Percentiles rank a stretch among this genome's conserved stretches.
Conservation (phyloP, 2,113 vertebrate species). For the Oryzias celebensis region DNA sequence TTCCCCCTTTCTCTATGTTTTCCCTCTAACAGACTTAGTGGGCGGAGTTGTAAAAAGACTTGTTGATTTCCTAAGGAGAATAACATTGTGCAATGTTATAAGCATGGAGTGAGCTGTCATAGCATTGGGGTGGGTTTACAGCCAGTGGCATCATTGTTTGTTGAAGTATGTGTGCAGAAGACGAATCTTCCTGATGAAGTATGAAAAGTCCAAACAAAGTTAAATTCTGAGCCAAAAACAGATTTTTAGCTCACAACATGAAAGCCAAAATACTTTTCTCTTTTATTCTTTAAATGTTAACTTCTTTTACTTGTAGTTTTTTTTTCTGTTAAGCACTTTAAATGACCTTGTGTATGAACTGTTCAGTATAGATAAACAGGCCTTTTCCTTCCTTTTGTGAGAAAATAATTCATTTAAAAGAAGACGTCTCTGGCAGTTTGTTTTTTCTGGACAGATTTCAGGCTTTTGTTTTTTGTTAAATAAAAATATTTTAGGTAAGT, state of each 20-base stretch:
- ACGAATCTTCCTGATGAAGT: background rate
- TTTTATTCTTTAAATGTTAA: background rate
- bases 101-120: conserved; percentile 53
- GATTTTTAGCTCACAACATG: too few relatives aligned
- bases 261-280: background rate
- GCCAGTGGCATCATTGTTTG: conserved; percentile 48
- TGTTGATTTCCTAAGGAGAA: conserved; percentile 59
- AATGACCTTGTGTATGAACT: too few relatives aligned
- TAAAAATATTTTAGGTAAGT: too few relatives aligned
- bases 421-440: conserved; percentile 29
- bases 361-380: too few relatives aligned
- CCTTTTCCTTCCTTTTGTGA: too few relatives aligned
- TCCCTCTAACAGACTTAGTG: conserved; percentile 20
- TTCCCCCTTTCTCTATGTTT: conserved; percentile 1
- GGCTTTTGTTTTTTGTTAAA: conserved; percentile 1
- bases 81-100: conserved; percentile 55
- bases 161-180: background rate
- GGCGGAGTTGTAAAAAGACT: conserved; percentile 23
- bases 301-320: too few relatives aligned
- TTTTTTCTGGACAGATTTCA: conserved; percentile 24
- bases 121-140: conserved; percentile 47
- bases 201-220: background rate
- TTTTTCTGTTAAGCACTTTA: too few relatives aligned
- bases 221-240: too few relatives aligned
- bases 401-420: conserved; percentile 14